Evolutionary conservation across 1,140 invertebrate genomes (phyloP).

Genomic region (Diabrotica undecimpunctata): DNA sequence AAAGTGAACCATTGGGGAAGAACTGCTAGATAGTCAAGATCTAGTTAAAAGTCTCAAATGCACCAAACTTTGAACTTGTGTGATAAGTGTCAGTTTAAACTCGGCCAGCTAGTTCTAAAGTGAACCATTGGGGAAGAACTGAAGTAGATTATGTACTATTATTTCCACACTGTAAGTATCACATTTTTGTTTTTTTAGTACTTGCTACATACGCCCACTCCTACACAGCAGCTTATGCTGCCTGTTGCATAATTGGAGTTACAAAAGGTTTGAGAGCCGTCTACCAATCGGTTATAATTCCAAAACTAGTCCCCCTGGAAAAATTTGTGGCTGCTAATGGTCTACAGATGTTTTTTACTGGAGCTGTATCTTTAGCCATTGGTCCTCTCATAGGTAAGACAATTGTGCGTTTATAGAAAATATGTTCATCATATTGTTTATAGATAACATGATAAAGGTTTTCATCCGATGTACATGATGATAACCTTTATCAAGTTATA

Average conservation of each 20-base stretch:
- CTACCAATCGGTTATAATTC: slow-evolving; percentile 48
- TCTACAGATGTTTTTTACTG: slow-evolving; percentile 50
- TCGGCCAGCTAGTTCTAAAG: too few relatives aligned
- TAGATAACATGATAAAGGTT: background rate
- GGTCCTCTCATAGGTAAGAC: slow-evolving; percentile 50
- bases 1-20: too few relatives aligned
- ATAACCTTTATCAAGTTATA: background rate
- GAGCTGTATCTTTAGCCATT: slow-evolving; percentile 44
- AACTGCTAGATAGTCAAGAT: too few relatives aligned
- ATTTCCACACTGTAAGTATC: too few relatives aligned
- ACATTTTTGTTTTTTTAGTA: slow-evolving; percentile 17
- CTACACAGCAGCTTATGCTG: slow-evolving; percentile 12
- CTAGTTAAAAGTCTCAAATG: too few relatives aligned
- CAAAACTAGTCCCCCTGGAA: slow-evolving; percentile 49
- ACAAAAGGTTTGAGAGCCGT: slow-evolving; percentile 45
- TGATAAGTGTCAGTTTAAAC: too few relatives aligned
- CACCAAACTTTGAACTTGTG: too few relatives aligned
- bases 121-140: too few relatives aligned
- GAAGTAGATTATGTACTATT: too few relatives aligned
- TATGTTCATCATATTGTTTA: slow-evolving; percentile 1
- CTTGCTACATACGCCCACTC: slow-evolving; percentile 15
- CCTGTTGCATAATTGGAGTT: slow-evolving; percentile 35
- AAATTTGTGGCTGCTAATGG: slow-evolving; percentile 52
- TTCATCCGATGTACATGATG: background rate
- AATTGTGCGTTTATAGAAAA: background rate